These are phyloP conservation scores for Xestia c-nigrum DNA, from an alignment of 2,888 invertebrate species.

Conservation along the genomic window DNA sequence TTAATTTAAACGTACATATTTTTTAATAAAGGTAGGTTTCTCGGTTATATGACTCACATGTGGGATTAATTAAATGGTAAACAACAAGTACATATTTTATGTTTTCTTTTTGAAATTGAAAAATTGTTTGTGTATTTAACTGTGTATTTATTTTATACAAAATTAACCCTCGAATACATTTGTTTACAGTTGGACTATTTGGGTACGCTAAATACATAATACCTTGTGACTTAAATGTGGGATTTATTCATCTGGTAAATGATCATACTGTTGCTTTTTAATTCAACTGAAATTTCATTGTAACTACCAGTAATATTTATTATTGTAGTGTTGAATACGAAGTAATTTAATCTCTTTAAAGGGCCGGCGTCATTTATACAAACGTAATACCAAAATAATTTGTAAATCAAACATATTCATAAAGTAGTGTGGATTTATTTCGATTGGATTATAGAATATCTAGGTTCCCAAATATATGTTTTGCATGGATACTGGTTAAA, in stretches of 20 bases:
- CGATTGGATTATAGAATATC: too few relatives aligned
- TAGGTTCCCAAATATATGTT: too few relatives aligned
- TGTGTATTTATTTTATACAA: conserved; percentile 1
- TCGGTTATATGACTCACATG: neutral
- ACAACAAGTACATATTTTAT: neutral
- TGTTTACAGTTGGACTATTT: neutral
- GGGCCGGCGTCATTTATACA: too few relatives aligned
- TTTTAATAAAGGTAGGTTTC: conserved; percentile 6
- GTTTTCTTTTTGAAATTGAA: neutral
- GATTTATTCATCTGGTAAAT: neutral
- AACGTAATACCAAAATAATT: too few relatives aligned
- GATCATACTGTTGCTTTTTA: neutral
- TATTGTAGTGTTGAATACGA: neutral
- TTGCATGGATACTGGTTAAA: too few relatives aligned
- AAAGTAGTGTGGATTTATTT: too few relatives aligned
- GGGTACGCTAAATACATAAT: neutral
- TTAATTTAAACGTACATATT: neutral
- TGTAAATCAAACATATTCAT: too few relatives aligned
- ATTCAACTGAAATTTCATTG: neutral
- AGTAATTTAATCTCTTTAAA: too few relatives aligned
- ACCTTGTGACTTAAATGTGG: neutral
- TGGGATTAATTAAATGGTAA: neutral
- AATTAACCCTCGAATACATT: neutral
- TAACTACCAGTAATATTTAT: neutral
- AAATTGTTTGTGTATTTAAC: neutral